Conservation (phyloP, 92 coral and sea anemone genomes). For the Palythoa heliodiscus region DNA sequence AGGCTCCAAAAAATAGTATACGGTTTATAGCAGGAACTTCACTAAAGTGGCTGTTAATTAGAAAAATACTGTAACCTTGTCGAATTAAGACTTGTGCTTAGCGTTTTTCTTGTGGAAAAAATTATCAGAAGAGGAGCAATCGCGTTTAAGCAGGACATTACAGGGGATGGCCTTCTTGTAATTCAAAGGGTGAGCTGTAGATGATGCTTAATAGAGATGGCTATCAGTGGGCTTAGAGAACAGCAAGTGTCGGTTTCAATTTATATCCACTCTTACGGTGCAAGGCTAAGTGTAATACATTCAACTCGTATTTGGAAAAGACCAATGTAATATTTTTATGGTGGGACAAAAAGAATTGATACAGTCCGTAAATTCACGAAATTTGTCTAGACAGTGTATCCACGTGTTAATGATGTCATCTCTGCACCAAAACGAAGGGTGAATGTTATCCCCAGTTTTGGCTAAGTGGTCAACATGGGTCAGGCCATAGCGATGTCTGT, state of each 20-base stretch:
- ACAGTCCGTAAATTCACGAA: too few relatives aligned
- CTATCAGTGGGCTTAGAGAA: background rate
- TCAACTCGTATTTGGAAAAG: background rate
- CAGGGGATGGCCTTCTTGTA: background rate
- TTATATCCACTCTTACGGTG: background rate
- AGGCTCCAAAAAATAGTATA: background rate
- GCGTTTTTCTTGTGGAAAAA: background rate
- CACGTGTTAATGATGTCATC: background rate
- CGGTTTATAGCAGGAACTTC: background rate
- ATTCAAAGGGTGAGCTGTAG: background rate
- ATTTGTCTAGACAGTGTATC: background rate
- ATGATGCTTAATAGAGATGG: background rate
- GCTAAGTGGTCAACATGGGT: background rate
- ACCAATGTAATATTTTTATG: background rate
- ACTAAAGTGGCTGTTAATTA: slow-evolving; percentile 9
- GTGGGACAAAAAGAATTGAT: background rate
- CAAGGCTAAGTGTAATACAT: background rate
- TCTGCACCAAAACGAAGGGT: background rate
- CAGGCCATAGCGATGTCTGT: background rate
- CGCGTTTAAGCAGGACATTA: background rate
- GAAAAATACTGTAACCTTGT: background rate
- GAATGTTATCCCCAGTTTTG: background rate
- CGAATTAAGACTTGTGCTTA: background rate
- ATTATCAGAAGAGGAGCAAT: background rate
- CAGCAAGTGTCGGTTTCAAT: background rate